Base-by-base conservation (phyloP, 2,888 invertebrate species). In the Podabrus alpinus region DNA sequence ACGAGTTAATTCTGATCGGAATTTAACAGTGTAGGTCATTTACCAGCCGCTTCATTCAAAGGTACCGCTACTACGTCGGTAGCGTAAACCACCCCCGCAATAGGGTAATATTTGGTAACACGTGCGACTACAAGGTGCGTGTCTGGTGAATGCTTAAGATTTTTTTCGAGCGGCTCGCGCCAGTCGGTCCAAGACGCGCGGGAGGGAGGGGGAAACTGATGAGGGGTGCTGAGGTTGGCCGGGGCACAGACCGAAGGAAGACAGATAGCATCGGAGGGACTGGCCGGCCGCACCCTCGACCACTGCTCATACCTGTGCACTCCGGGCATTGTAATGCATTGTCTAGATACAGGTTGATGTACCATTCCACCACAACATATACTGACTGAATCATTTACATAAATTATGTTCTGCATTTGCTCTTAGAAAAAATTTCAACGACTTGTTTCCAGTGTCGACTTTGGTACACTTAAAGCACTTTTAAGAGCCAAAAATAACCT, bases 221-320 rank as follows among this genome's bases (percentile, higher is more conserved):
- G 82, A 83, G 83, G 83, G 83, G 81, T 83, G 83, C 79, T 79
- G 80, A 72, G 79, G 79, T 77, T 77, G 79, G 78, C 73, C 78
- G 79, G 77, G 80, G 76, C 73, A 77, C 79, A 75, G 79, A 75
- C 81, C 81, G 82, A 82, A 82, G 83, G 82, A 84, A 84, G 83
- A 84, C 80, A 83, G 84, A 84, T 84, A 84, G 83, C 83, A 84
- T 84, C 84, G 81, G 78, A 82, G 82, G 83, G 83, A 83, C 83
- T 81, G 83, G 82, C 83, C 78, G 76, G 84, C 84, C 84, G 84
- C 84, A 84, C 84, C 84, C 84, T 83, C 81, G 78, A 79, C 80
- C 80, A 80, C 80, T 79, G 79, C 81, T 80, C 79, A 80, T 81
- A 79, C 80, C 78, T 80, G 77, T 81, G 79, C 79, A 81, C 81